Evolutionary conservation across 2,797 vertebrate genomes (phyloP).

Genomic region (Leontocebus nigricollis): DNA sequence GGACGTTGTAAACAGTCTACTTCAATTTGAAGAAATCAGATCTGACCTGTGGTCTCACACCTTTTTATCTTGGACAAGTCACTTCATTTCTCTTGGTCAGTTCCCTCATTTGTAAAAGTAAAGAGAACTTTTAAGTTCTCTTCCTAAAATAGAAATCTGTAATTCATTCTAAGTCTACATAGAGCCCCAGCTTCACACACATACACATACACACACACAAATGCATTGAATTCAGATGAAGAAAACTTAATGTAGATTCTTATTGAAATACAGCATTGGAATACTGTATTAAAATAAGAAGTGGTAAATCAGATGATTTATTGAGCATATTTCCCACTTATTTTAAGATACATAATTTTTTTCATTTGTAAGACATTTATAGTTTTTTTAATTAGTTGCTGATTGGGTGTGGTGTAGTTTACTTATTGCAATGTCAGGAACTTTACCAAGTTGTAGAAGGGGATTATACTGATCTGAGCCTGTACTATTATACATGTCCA

Average conservation of each 20-base stretch:
- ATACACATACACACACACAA: neutral
- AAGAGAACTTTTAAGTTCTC: neutral
- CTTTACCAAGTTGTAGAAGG: neutral
- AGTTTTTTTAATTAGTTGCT: neutral
- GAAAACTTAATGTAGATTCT: neutral
- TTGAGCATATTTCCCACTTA: neutral
- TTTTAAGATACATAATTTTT: slow-evolving; percentile 6
- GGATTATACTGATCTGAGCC: slow-evolving; percentile 21
- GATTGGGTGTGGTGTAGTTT: neutral
- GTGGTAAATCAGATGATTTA: neutral
- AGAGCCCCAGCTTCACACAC: neutral
- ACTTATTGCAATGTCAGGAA: neutral
- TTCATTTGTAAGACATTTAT: slow-evolving; percentile 10
- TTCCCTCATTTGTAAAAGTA: slow-evolving; percentile 24
- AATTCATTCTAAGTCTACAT: neutral
- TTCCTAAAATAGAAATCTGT: neutral
- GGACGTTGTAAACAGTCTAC: neutral
- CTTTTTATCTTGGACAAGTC: neutral
- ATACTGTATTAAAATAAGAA: slow-evolving; percentile 24
- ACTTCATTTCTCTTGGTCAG: neutral
- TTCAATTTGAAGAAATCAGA: neutral
- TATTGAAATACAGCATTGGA: neutral
- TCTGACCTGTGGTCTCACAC: neutral
- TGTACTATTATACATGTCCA: neutral
- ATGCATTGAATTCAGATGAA: neutral